Evolutionary conservation across 2,888 invertebrate species (phyloP).

Genomic region (Himalopsyche kuldschensis): DNA sequence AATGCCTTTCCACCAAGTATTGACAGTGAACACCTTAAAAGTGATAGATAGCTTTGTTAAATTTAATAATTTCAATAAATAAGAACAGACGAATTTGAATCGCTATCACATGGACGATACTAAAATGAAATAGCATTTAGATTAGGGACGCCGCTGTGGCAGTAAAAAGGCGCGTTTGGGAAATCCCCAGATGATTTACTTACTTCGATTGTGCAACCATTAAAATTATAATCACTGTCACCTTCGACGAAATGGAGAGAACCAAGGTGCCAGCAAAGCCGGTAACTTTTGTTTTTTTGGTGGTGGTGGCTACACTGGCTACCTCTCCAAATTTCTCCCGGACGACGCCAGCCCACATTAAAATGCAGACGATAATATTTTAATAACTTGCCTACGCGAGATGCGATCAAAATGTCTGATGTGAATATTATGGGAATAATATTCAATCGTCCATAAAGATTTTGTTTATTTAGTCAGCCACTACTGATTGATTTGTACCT

Average conservation of each 20-base stretch:
- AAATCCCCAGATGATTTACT: background rate
- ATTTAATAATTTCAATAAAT: too few species aligned
- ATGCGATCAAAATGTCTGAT: background rate
- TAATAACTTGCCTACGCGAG: background rate
- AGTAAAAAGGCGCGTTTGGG: background rate
- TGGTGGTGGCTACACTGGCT: background rate
- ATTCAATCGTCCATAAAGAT: too few species aligned
- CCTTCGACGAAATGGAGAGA: background rate
- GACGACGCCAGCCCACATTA: background rate
- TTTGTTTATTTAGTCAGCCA: too few species aligned
- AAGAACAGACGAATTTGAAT: too few species aligned
- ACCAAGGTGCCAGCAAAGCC: background rate
- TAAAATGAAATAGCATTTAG: background rate
- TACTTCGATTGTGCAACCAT: background rate
- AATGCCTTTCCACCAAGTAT: too few species aligned
- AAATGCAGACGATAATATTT: background rate
- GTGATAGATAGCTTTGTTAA: too few species aligned
- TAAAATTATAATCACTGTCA: background rate
- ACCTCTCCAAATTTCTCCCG: background rate
- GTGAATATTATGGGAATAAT: too few species aligned
- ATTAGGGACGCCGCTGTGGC: background rate
- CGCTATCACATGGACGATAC: too few species aligned
- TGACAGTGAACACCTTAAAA: too few species aligned
- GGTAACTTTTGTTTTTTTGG: background rate
- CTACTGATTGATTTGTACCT: too few species aligned